Evolutionary conservation across 2,888 invertebrate genomes (phyloP), one percentile per base, ranked within the genome.

Genomic region (Clivina fossor): DNA sequence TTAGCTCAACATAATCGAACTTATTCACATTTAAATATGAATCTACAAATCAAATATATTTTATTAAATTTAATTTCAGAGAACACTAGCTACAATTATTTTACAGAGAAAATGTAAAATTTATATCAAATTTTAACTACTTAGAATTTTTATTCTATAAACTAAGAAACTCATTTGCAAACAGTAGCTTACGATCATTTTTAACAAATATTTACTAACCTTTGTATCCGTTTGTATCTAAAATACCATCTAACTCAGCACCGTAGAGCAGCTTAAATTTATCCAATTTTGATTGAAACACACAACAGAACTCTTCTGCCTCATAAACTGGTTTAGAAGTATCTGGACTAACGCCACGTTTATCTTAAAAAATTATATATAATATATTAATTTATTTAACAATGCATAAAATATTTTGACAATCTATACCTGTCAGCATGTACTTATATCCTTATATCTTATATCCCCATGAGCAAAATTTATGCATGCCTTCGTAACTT

Each of bases 381-480:
- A n/a, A n/a, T n/a, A n/a, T n/a, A n/a, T n/a, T n/a, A n/a, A n/a
- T n/a, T n/a, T n/a, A n/a, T n/a, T n/a, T n/a, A n/a, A n/a, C n/a
- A n/a, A n/a, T n/a, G n/a, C n/a, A n/a, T n/a, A n/a, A n/a, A n/a
- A n/a, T n/a, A n/a, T n/a, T n/a, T 47, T 33, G 19, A 15, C 19
- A 32, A 20, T 35, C n/a, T n/a, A n/a, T 54, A 55, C 55, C 44
- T 38, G 55, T 47, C 9, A 55, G 26, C 46, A 47, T 55, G 22
- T 47, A 55, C 18, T 55, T 46, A n/a, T n/a, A n/a, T n/a, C 47
- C 5, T 55, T 47, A 30, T 47, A 55, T 32, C 26, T 55, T 55
- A 30, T 47, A 55, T 5, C 55, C 55, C 55, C 55, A 55, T 1
- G 55, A 55, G 24, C 38, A 55, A 47, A 55, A 55, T 15, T 47